Percentiles rank a stretch among this genome's conserved stretches.
phyloP scores from a whole-genome alignment of 2,113 vertebrate species.

The Saguinus midas region DNA sequence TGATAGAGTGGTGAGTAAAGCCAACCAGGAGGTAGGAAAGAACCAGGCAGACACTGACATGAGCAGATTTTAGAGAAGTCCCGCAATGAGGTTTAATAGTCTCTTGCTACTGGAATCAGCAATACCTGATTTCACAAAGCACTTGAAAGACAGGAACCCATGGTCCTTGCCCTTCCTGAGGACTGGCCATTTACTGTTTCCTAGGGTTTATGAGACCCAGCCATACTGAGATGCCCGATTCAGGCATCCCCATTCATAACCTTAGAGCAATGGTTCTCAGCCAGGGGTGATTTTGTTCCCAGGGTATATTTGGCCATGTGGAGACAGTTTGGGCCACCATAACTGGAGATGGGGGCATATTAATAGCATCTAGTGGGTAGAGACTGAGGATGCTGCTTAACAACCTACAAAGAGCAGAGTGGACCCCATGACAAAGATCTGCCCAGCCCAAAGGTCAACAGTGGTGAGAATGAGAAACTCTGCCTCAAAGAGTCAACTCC shows the following conservation, averaged over 20 bases:
- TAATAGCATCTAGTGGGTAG: not conserved
- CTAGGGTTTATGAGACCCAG: not conserved
- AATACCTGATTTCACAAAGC: not conserved
- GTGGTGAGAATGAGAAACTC: not conserved
- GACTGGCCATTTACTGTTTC: too few relatives aligned
- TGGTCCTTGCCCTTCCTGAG: not conserved
- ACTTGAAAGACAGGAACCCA: not conserved
- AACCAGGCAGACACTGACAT: not conserved
- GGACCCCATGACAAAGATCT: not conserved
- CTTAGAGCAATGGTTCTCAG: not conserved
- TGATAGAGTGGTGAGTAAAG: not conserved
- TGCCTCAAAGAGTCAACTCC: not conserved
- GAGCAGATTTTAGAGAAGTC: not conserved
- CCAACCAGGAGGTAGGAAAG: not conserved
- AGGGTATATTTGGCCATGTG: too few relatives aligned
- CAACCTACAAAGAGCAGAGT: not conserved
- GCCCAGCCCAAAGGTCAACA: rapidly evolving
- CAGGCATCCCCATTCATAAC: not conserved
- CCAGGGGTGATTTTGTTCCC: not conserved
- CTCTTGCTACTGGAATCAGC: not conserved
- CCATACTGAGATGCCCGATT: not conserved
- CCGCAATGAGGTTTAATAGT: not conserved
- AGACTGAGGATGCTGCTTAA: not conserved
- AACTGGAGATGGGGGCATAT: not conserved
- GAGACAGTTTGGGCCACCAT: not conserved